A percentile compares a stretch with the other conserved stretches of the same genome.
phyloP scores from a whole-genome alignment of 2,888 invertebrate species.

The Drosophila kambysellisi region DNA sequence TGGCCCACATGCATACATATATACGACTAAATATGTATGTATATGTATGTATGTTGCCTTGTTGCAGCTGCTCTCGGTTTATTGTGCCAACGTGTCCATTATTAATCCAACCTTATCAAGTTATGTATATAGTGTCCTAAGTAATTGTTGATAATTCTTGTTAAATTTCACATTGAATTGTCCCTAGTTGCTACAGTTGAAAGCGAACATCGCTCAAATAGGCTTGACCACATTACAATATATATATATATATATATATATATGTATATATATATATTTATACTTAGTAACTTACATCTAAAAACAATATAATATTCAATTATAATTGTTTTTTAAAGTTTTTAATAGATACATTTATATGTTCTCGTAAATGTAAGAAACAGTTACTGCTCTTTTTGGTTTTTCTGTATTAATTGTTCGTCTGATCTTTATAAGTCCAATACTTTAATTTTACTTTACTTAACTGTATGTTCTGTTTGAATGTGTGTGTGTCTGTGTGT shows the following conservation, averaged over 20 bases:
- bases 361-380: constrained; percentile 51
- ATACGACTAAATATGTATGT: not conserved
- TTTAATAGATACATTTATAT: constrained; percentile 35
- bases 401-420: constrained; percentile 38
- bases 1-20: not conserved
- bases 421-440: constrained; percentile 72
- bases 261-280: constrained; percentile 46
- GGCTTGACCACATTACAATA: constrained; percentile 65
- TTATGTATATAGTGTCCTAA: constrained; percentile 30
- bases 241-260: constrained; percentile 40
- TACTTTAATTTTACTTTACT: constrained; percentile 44
- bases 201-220: constrained; percentile 83
- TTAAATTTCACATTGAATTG: constrained; percentile 64
- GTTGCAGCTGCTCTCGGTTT: not conserved
- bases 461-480: constrained; percentile 27
- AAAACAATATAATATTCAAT: constrained; percentile 50
- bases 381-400: constrained; percentile 52
- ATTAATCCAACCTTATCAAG: constrained; percentile 38
- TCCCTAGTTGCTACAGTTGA: constrained; percentile 76
- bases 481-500: constrained; percentile 19
- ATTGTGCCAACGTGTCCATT: constrained; percentile 22
- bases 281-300: constrained; percentile 33
- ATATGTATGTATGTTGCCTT: not conserved
- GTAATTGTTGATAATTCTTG: constrained; percentile 34
- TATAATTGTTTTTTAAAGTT: constrained; percentile 25